Evolutionary conservation across 2,797 vertebrate genomes (phyloP), one percentile per base, ranked within the genome.

Genomic region (Gallinago stenura): DNA sequence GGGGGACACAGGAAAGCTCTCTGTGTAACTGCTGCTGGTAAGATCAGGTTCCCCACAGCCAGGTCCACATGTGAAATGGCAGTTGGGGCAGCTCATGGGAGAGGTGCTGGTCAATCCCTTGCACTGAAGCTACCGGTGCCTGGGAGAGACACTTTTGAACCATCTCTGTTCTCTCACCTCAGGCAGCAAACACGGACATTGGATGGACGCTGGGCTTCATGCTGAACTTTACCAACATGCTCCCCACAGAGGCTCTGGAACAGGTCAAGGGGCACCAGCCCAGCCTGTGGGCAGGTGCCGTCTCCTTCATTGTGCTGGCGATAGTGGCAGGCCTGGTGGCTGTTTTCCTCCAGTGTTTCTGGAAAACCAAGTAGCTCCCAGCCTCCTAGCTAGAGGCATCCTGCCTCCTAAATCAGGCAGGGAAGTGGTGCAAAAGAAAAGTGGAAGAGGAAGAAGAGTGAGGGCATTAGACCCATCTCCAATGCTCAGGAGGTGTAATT

Each of bases 131-230:
- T 45, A 17, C 41, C 2, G 0, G 39, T 75, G 53, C 33, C 37
- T 41, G 31, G 26, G 21, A 61, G 21, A 61, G 43, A 68, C 28
- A 8, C 31, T 50, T 66, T 3, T 20, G 61, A 37, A 10, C 78
- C 28, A 53, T 45, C 33, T 43, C 4, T 87, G 53, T 45, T 89
- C 22, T 93, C 81, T 91, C 46, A 50, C 61, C 28, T 1, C 97
- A 99, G 98, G 98, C 97, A 15, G 97, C 95, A 8, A 97, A 98
- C 72, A 93, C 95, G 0, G 98, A 98, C 60, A 97, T 99, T 0
- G 98, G 98, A 30, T 99, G 98, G 98, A 98, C 98, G 0, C 93
- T 99, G 96, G 98, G 98, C 70, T 99, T 98, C 93, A 98, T 99
- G 98, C 98, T 99, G 82, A 99, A 98, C 94, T 88, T 98, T 58